Base-by-base conservation (phyloP, 2,113 vertebrate genomes). In the Serilophus lunatus region DNA sequence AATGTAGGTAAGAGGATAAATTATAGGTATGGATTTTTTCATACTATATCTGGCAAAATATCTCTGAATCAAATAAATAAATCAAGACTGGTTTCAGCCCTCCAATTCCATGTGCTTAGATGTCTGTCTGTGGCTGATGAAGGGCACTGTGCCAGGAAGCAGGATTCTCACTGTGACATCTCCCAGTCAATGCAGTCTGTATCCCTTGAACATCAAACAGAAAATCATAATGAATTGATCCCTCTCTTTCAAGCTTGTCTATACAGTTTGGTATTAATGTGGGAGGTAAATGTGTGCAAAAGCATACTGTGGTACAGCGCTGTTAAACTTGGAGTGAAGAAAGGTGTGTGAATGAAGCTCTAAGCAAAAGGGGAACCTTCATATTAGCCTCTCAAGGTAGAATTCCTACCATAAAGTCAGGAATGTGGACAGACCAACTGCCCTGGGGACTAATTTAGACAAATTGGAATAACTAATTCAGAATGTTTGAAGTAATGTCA, bases 61-160 rank as follows among this genome's bases (percentile, higher is more conserved):
- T 15, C 33, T 66, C 50, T 76, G 90, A 92, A 88, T 72, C 68
- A 82, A 82, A 82, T 76, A 38, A 85, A 95, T 95, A 93, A 88
- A 91, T 91, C 59, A 79, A 74, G 57, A 53, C 29, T 61, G 33
- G 7, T 82, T 92, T 94, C 92, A 95, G 85, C 54, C 71, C 54
- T 93, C 49, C 77, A 14, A 71, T 91, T 91, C 86, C 60, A 4
- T 51, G 54, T 91, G 38, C 50, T 60, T 91, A 84, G 38, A 66
- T 95, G 44, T 86, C 70, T 95, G 44, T 86, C 70, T 95, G 79
- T 85, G 77, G 78, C 68, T 94, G 75, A 77, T 90, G 77, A 83
- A 82, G 71, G 88, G 40, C 68, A 53, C 19, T 45, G 29, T 86
- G 85, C 75, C 76, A 86, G 56, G 89, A 90, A 63, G n/a, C 13